Evolutionary conservation across 2,113 vertebrate genomes (phyloP).

Genomic region (Pholis gunnellus): DNA sequence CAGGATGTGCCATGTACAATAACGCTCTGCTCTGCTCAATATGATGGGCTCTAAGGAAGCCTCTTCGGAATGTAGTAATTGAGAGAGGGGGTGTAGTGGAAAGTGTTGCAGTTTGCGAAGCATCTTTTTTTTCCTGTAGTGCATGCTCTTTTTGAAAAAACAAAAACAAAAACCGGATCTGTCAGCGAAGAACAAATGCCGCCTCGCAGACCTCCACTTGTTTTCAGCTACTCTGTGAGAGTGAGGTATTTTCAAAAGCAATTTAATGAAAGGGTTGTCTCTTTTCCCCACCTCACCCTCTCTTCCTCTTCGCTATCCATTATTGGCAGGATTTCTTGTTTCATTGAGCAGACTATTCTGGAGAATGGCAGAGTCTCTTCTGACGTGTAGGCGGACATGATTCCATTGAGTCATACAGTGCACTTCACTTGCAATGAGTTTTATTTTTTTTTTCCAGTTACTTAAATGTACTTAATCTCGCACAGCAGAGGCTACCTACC

Average conservation of each 20-base stretch:
- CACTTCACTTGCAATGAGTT: constrained; percentile 50
- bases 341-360: constrained; percentile 40
- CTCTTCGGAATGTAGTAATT: constrained; percentile 69
- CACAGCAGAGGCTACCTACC: constrained; percentile 29
- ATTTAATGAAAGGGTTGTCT: constrained; percentile 59
- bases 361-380: constrained; percentile 39
- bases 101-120: constrained; percentile 57
- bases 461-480: constrained; percentile 53
- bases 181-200: constrained; percentile 56
- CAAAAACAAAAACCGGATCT: constrained; percentile 17
- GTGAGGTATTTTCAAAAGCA: constrained; percentile 51
- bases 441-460: constrained; percentile 55
- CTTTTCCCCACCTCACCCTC: neutral
- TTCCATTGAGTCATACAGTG: constrained; percentile 70
- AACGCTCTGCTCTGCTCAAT: constrained; percentile 59
- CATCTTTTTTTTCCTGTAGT: constrained; percentile 34
- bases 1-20: constrained; percentile 69
- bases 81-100: constrained; percentile 61
- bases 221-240: constrained; percentile 40
- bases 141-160: constrained; percentile 53
- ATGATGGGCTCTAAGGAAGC: constrained; percentile 66
- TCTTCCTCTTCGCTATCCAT: constrained; percentile 25
- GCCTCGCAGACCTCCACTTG: constrained; percentile 40
- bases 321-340: constrained; percentile 48
- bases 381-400: constrained; percentile 62